Evolutionary conservation across 1,140 invertebrate species (phyloP), one percentile per base, ranked within the genome.

Genomic region (Pemphigus obesinymphae): DNA sequence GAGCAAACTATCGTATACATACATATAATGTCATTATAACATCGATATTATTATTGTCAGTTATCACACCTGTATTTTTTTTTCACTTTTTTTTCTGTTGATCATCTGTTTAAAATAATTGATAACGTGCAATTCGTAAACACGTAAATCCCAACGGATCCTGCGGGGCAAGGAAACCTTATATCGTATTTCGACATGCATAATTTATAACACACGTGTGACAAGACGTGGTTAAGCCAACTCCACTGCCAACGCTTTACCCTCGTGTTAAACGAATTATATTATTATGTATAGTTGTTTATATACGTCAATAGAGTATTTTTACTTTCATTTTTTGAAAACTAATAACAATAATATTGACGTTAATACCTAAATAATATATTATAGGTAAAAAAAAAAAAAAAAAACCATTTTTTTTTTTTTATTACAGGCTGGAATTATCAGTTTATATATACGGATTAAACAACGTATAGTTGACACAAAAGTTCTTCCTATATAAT

Each of bases 151-250:
- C 61, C 61, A 11, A 37, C 31, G 31, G 61, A 31, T 7, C 13
- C 29, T 11, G 10, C 53, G 0, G 31, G 61, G 20, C 26, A 37
- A 34, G 61, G 8, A 5, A 40, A 66, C 31, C 61, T n/a, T 66
- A 20, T 66, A 26, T 66, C 7, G 17, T 0, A 20, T 66, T 66
- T 66, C 20, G 31, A 0, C 31, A 17, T 37, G 31, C 20, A 66
- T 66, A 66, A 63, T 66, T 66, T 66, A n/a, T n/a, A 66, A n/a
- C 31, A n/a, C 61, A 66, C 31, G 55, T 8, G 58, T 34, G 61
- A 66, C 61, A 37, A 31, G n/a, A n/a, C n/a, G n/a, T n/a, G n/a
- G 58, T 61, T 61, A 31, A 61, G 29, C 58, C 58, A 29, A n/a
- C n/a, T n/a, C n/a, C 53, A 23, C 26, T 61, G 13, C 2, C 29